Base-by-base conservation (phyloP, 2,888 invertebrate species). In the Myopa tessellatipennis region DNA sequence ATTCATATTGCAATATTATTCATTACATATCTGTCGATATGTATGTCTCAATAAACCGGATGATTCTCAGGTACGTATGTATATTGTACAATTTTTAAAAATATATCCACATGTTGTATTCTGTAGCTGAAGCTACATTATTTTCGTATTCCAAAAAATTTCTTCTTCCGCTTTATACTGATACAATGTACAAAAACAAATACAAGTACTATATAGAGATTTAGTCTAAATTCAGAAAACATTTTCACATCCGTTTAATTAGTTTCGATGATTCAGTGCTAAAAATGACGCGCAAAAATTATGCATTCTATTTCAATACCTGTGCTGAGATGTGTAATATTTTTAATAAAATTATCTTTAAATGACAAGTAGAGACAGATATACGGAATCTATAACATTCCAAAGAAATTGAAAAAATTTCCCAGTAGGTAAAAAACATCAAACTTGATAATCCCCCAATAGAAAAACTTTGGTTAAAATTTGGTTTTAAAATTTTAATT, bases 271-370 rank as follows among this genome's bases (percentile, higher is more conserved):
- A 61, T n/a, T 61, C 61, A 61, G 8, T 61, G 72, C 58, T 16
- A 60, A 60, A 72, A 36, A 58, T 38, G 18, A 60, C 40, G 16
- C 18, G 18, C 60, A 72, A 58, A 60, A 77, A 77, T 77, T 78
- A 79, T 63, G 74, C 72, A 77, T 75, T 26, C 4, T 0, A 6
- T 63, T 63, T 65, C 38, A 65, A 26, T 38, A 65, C 65, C 65
- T 65, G 65, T 6, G 61, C 18, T 18, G 61, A 8, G 65, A 65
- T 65, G 36, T 74, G 50, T 40, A 61, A 75, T 68, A 55, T n/a
- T 10, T 55, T 55, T 1, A 55, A 55, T 55, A 55, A n/a, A 55
- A 55, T 55, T n/a, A n/a, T 4, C 10, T 16, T 55, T n/a, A 55
- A 6, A 55, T 55, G 68, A 70, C 10, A 10, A 45, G 55, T 55